phyloP scores from a whole-genome alignment of 2,797 vertebrate species.

The Oreortyx pictus region DNA sequence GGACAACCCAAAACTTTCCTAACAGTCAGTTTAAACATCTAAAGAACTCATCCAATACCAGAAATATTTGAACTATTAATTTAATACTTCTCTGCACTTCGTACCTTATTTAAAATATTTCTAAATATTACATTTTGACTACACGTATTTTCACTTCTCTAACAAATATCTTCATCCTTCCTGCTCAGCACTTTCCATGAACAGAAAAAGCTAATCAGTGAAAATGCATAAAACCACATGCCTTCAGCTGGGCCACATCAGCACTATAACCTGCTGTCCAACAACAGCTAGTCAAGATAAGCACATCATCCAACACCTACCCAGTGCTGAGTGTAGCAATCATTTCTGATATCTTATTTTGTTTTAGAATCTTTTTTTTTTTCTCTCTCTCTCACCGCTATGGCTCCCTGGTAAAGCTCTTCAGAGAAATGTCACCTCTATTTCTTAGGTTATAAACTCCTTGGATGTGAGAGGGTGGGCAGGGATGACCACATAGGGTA shows the following conservation, averaged over 20 bases:
- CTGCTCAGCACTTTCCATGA: not conserved
- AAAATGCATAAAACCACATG: rapidly evolving
- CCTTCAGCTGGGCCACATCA: not conserved
- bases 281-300: not conserved
- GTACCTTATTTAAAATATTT: not conserved
- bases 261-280: not conserved
- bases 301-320: not conserved
- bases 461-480: not conserved
- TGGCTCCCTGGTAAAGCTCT: not conserved
- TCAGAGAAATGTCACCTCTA: not conserved
- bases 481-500: not conserved
- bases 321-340: rapidly evolving
- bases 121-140: not conserved
- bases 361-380: not conserved
- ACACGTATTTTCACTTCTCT: not conserved
- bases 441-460: not conserved
- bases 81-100: not conserved
- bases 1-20: not conserved
- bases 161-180: not conserved
- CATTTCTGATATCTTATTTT: not conserved
- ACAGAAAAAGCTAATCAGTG: not conserved
- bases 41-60: not conserved
- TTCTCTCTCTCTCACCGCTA: not conserved
- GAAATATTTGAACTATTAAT: not conserved
- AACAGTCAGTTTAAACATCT: not conserved